Conservation (phyloP, 2,888 invertebrate genomes). For the Archips xylosteana region DNA sequence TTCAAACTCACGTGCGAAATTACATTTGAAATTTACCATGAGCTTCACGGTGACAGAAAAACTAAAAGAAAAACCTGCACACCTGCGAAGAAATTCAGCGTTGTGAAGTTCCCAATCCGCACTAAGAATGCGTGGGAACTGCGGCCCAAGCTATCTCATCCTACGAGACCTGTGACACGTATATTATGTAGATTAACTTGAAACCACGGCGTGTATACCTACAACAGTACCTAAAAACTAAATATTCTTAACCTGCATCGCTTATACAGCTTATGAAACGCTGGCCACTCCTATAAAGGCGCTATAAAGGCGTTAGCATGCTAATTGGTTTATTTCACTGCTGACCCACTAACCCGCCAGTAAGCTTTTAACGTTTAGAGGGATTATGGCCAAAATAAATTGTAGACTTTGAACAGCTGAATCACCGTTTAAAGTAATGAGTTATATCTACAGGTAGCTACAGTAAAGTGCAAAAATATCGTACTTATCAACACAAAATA, state of each 20-base stretch:
- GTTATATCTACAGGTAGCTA: background rate
- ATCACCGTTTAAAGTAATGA: background rate
- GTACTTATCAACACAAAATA: too few species aligned
- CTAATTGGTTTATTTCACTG: slow-evolving; percentile 35
- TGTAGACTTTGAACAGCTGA: background rate
- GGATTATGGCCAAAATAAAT: slow-evolving; percentile 15
- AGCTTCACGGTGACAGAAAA: too few species aligned
- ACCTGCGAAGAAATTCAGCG: too few species aligned
- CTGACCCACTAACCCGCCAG: slow-evolving; percentile 34
- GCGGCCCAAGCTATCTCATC: too few species aligned
- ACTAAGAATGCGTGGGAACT: too few species aligned
- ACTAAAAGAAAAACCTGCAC: too few species aligned
- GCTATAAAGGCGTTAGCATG: slow-evolving; percentile 30
- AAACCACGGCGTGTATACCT: too few species aligned
- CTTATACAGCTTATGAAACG: slow-evolving; percentile 19
- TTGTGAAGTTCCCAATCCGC: too few species aligned
- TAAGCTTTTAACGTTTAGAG: slow-evolving; percentile 26
- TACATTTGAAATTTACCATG: too few species aligned
- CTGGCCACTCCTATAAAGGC: slow-evolving; percentile 22
- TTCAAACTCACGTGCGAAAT: too few species aligned
- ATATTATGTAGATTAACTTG: too few species aligned
- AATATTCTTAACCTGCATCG: background rate
- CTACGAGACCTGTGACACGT: too few species aligned
- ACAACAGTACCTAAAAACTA: background rate
- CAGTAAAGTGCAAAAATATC: background rate